These are phyloP conservation scores for Pimpla rufipes DNA, from an alignment of 2,888 invertebrate genomes.

Conservation along the genomic window DNA sequence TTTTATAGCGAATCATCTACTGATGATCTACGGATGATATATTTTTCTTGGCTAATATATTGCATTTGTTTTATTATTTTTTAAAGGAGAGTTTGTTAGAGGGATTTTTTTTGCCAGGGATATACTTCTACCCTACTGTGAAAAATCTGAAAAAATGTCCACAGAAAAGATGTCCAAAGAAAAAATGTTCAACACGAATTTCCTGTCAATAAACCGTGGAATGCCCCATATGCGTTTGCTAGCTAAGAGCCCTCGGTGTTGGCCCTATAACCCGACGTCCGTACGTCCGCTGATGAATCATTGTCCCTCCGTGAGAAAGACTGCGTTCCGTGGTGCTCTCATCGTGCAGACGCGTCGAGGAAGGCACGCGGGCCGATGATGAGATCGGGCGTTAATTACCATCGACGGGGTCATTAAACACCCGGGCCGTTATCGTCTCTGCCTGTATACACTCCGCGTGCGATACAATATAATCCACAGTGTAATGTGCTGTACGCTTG, in stretches of 20 bases:
- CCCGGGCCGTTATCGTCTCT: constrained; percentile 73
- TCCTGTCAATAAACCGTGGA: too few relatives aligned
- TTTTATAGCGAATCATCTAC: too few relatives aligned
- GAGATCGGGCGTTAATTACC: constrained; percentile 75
- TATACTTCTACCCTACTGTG: too few relatives aligned
- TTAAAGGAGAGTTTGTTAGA: too few relatives aligned
- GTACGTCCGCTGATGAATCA: constrained; percentile 61
- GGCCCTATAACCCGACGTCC: constrained; percentile 52
- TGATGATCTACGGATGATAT: too few relatives aligned
- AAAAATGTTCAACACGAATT: too few relatives aligned
- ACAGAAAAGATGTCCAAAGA: too few relatives aligned
- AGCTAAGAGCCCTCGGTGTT: background rate
- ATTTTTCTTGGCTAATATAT: too few relatives aligned
- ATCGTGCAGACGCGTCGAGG: constrained; percentile 43
- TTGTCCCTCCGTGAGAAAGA: constrained; percentile 69
- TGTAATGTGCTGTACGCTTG: constrained; percentile 56
- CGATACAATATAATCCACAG: constrained; percentile 27
- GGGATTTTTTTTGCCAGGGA: too few relatives aligned
- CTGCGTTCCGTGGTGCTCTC: constrained; percentile 23
- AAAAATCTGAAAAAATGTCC: too few relatives aligned
- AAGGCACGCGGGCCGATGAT: constrained; percentile 58
- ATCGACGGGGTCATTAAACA: constrained; percentile 75
- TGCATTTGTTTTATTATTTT: too few relatives aligned
- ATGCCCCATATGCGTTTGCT: too few relatives aligned
- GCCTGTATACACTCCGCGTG: background rate